These are phyloP conservation scores for Eulemur rubriventer DNA, from an alignment of 2,797 vertebrate genomes.

Conservation along the genomic window DNA sequence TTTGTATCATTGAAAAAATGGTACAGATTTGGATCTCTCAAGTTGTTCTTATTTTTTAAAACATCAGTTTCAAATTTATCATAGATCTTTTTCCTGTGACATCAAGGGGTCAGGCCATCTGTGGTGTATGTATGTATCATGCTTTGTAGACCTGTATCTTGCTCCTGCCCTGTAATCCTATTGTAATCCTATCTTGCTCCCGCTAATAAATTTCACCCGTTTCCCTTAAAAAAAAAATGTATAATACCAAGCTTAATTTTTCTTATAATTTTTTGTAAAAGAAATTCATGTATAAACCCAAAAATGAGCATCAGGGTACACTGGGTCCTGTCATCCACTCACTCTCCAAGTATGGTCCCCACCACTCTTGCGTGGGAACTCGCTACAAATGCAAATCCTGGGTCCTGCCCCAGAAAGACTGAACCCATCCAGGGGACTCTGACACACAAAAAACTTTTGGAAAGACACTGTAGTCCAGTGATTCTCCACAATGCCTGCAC, in stretches of 20 bases:
- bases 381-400: background rate
- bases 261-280: background rate
- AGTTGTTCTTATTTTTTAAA: background rate
- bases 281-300: background rate
- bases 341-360: background rate
- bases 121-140: too few relatives aligned
- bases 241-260: background rate
- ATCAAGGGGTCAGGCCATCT: too few relatives aligned
- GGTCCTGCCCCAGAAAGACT: background rate
- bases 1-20: background rate
- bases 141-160: too few relatives aligned
- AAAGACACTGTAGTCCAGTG: background rate
- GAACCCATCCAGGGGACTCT: background rate
- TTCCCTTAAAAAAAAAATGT: too few relatives aligned
- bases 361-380: background rate
- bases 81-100: too few relatives aligned
- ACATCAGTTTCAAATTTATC: background rate
- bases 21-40: background rate
- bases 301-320: background rate
- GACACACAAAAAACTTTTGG: background rate
- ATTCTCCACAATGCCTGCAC: background rate
- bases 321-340: background rate
- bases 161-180: too few relatives aligned
- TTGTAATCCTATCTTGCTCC: too few relatives aligned
- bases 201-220: too few relatives aligned